Base-by-base conservation (phyloP, 2,113 vertebrate genomes). In the Thymallus thymallus region DNA sequence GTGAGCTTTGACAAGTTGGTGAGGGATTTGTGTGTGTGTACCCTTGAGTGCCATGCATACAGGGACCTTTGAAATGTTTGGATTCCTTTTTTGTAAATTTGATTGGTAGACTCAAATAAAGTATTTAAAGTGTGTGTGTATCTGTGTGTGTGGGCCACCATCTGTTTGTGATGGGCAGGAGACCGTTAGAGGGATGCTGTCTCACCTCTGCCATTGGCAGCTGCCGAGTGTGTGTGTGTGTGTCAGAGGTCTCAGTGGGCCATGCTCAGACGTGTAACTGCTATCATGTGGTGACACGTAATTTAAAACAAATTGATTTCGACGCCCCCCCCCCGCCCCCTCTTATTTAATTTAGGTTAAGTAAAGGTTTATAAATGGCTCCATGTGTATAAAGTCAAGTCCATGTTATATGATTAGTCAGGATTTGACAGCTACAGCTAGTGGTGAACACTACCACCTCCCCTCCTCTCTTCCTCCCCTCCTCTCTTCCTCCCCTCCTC, bases 101-200 rank as follows among this genome's bases (percentile, higher is more conserved):
- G 32, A 32, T 32, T 32, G 32, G 32, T 32, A 6, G 6, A 32
- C 1, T 32, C 5, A 32, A 32, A 32, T 32, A 6, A 32, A 32
- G 6, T 32, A 32, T 32, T 32, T 32, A 32, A 32, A 6, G 32
- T 32, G 32, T 32, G 32, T 32, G 76, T 68, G 71, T 64, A 46
- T 41, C 60, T 58, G 63, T 72, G 66, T 22, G 12, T 35, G 29
- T 29, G 29, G 32, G 32, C 32, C 32, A 82, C 87, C 90, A 90
- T 90, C 88, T 91, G 89, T 79, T 87, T 41, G 62, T 88, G 89
- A 90, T 87, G 85, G 88, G 75, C 80, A 79, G 77, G 69, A 68
- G 70, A 80, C 83, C 77, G 80, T 89, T 90, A 74, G 77, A 80
- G 71, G 29, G 65, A 80, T 61, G 76, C 77, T 64, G 77, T 73